These are phyloP conservation scores for Oreochromis grahami DNA, from an alignment of 2,797 vertebrate genomes.

Conservation along the genomic window DNA sequence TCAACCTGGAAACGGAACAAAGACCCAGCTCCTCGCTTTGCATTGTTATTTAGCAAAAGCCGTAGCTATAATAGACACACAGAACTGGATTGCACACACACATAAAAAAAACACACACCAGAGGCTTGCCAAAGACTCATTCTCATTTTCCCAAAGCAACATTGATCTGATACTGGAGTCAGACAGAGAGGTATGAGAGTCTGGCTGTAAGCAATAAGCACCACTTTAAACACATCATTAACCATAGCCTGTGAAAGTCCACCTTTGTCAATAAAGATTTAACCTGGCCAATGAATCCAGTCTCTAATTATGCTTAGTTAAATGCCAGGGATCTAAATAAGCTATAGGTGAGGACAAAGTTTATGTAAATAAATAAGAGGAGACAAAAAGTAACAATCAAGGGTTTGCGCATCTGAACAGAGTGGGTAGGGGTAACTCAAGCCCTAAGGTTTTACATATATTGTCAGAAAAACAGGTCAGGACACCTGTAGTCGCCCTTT, in stretches of 20 bases:
- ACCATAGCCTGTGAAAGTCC: constrained; percentile 57
- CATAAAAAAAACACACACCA: background rate
- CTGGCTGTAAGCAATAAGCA: constrained; percentile 23
- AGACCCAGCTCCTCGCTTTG: constrained; percentile 15
- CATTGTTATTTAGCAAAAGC: constrained; percentile 38
- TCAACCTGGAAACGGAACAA: constrained; percentile 59
- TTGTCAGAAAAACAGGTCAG: background rate
- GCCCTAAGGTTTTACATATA: background rate
- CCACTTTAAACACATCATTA: constrained; percentile 68
- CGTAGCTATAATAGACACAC: constrained; percentile 2
- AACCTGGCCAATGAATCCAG: constrained; percentile 57
- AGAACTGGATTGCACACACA: background rate
- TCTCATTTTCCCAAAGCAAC: constrained; percentile 43
- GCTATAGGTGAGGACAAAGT: constrained; percentile 14
- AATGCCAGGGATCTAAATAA: constrained; percentile 42
- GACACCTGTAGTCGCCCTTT: background rate
- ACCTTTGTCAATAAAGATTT: constrained; percentile 68
- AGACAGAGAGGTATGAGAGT: constrained; percentile 28
- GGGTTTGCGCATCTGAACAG: background rate
- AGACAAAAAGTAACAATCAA: constrained; percentile 7
- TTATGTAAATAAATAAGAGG: background rate
- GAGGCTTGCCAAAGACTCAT: constrained; percentile 15
- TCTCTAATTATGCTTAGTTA: constrained; percentile 41
- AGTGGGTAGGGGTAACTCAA: background rate
- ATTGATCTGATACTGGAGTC: constrained; percentile 61